Evolutionary conservation across 2,113 vertebrate species (phyloP), one percentile per base, ranked within the genome.

Genomic region (Phalacrocorax aristotelis): DNA sequence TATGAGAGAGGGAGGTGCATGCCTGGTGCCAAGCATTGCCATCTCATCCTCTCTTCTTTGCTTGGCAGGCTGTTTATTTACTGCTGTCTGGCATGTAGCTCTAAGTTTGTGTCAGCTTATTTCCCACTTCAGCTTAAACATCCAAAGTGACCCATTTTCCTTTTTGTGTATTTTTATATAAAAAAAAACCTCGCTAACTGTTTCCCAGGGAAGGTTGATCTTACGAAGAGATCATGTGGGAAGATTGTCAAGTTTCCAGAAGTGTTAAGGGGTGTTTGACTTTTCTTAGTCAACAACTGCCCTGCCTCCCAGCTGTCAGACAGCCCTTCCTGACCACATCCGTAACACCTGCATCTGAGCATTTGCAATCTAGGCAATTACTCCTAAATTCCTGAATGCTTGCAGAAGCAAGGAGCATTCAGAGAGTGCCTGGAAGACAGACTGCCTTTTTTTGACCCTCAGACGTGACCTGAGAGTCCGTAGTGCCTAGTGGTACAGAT

Each of bases 1-100:
- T 70, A 29, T 60, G 51, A 85, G 61, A 83, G 51, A 51, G 32
- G 40, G 62, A 61, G 8, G 27, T 58, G 46, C 32, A 60, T 66
- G 40, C 29, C 72, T 85, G 46, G 36, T 93, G 77, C 83, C 69
- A 91, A 83, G n/a, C 48, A 26, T 18, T 95, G 69, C 83, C 6
- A 4, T 84, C 51, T 91, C n/a, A 22, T 82, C 9, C 2, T 70
- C 30, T 70, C 52, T 51, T 90, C 76, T 89, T 87, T 82, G 16
- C 57, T 87, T 87, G 81, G 61, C 69, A 95, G 92, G 29, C 77
- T 84, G 22, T 91, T 89, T 91, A 51, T 94, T 91, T 91, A 61
- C 78, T 85, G 5, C 90, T 64, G 25, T 68, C 85, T 92, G 61
- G 52, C 70, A 85, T 2, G 0, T 82, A 76, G 36, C 49, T 92